Conservation (phyloP, 92 coral and sea anemone species). For the Parazoanthus swiftii region DNA sequence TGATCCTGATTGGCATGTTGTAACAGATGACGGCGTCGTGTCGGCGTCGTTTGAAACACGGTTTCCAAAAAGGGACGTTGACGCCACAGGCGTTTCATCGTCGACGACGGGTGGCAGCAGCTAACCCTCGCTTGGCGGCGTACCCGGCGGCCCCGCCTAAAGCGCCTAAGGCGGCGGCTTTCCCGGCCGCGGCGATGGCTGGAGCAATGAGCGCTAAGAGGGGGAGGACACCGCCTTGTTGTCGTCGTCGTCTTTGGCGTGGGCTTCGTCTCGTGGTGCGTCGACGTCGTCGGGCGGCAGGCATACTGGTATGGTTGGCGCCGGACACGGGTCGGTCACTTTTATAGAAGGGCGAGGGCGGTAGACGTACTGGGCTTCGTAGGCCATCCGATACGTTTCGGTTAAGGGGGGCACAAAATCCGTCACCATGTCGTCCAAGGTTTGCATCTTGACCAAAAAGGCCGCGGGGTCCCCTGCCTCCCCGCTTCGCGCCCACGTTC, state of each 20-base stretch:
- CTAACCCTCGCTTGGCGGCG: constrained; percentile 32
- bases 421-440: background rate
- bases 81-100: constrained; percentile 47
- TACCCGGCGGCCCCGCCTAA: constrained; percentile 46
- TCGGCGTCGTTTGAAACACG: constrained; percentile 27
- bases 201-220: constrained; percentile 38
- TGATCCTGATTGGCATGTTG: constrained; percentile 41
- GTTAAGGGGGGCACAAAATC: constrained; percentile 2
- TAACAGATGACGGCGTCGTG: constrained; percentile 45
- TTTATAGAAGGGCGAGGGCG: constrained; percentile 37
- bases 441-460: constrained; percentile 33
- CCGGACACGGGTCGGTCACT: constrained; percentile 27
- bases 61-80: constrained; percentile 46
- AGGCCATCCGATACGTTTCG: constrained; percentile 4
- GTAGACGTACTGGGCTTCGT: constrained; percentile 2
- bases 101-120: constrained; percentile 37
- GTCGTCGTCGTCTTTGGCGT: constrained; percentile 33
- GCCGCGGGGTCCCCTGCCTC: background rate
- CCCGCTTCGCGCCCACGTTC: background rate
- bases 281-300: constrained; percentile 41
- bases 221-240: constrained; percentile 41
- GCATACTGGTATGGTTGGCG: constrained; percentile 30
- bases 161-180: constrained; percentile 45
- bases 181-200: constrained; percentile 36
- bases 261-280: constrained; percentile 15